phyloP scores from a whole-genome alignment of 2,797 vertebrate species.

The Phataginus tricuspis region DNA sequence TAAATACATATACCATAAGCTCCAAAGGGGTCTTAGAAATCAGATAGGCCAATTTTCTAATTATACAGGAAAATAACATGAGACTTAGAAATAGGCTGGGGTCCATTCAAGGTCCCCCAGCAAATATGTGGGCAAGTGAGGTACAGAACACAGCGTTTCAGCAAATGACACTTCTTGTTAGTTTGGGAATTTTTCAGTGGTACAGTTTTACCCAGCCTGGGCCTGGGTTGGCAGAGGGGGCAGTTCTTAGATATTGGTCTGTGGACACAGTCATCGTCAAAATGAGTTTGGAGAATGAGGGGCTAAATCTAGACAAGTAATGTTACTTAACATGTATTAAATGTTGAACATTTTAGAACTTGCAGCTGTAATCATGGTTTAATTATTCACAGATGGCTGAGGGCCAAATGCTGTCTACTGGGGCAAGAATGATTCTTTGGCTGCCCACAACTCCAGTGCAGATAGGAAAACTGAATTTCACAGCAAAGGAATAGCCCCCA shows the following conservation, averaged over 20 bases:
- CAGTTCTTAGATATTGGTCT: neutral
- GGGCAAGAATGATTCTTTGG: conserved; percentile 51
- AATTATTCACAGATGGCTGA: conserved; percentile 74
- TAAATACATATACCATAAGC: neutral
- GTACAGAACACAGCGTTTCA: neutral
- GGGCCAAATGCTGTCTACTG: conserved; percentile 56
- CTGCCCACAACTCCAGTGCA: conserved; percentile 41
- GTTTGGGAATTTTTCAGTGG: neutral
- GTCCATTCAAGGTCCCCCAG: neutral
- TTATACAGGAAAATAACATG: neutral
- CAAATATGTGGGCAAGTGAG: neutral
- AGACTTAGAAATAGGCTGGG: neutral
- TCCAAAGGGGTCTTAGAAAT: neutral
- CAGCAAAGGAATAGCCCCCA: conserved; percentile 34
- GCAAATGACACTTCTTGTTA: neutral
- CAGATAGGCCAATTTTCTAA: neutral
- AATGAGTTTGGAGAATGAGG: neutral
- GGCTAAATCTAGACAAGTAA: neutral
- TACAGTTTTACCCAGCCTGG: neutral
- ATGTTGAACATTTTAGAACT: conserved; percentile 48
- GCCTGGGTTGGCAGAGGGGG: neutral
- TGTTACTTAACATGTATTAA: conserved; percentile 12
- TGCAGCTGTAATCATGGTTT: conserved; percentile 52
- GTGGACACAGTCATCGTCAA: neutral
- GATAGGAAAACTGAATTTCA: conserved; percentile 63